Base-by-base conservation (phyloP, 2,888 invertebrate species). In the Ophonus ardosiacus region DNA sequence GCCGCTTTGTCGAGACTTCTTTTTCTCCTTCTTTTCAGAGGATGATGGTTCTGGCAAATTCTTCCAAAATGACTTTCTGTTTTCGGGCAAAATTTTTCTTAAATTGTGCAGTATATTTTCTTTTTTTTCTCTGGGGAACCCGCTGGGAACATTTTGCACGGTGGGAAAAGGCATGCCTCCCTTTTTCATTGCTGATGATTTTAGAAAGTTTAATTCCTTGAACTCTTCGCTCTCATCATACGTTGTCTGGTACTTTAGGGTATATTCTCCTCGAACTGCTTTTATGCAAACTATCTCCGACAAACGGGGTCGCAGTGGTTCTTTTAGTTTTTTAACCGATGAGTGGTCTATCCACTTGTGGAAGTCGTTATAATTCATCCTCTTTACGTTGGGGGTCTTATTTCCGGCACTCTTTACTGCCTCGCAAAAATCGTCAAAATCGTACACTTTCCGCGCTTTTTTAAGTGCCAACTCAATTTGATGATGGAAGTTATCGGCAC, bases 201-300 rank as follows among this genome's bases (percentile, higher is more conserved):
- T 68, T 18, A 68, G n/a, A 8, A 68, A 17, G 24, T 68, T 68
- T 68, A 68, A 68, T 68, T 68, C 18, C 68, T 5, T 68, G 21
- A 21, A 68, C 24, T 68, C 21, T 68, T 68, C 21, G 24, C 24
- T 24, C 68, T 18, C 15, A 17, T 15, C 15, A 24, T 68, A 68
- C 17, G 68, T 68, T 17, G 17, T 68, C 24, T 68, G 17, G 24
- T 68, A 68, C 18, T 68, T 68, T 24, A 68, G 24, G 21, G 68
- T 68, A 68, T 21, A 68, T 21, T 18, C 24, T 68, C 21, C 68
- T 68, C 21, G 17, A 24, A 18, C 68, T 21, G 68, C 68, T 68
- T 68, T 68, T 68, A 68, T 68, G 24, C 68, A 68, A 68, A 68
- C 68, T 68, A 68, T 68, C 17, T 68, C 68, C 17, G 68, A n/a